Evolutionary conservation across 2,888 invertebrate genomes (phyloP), one percentile per base, ranked within the genome.

Genomic region (Chesias legatella): DNA sequence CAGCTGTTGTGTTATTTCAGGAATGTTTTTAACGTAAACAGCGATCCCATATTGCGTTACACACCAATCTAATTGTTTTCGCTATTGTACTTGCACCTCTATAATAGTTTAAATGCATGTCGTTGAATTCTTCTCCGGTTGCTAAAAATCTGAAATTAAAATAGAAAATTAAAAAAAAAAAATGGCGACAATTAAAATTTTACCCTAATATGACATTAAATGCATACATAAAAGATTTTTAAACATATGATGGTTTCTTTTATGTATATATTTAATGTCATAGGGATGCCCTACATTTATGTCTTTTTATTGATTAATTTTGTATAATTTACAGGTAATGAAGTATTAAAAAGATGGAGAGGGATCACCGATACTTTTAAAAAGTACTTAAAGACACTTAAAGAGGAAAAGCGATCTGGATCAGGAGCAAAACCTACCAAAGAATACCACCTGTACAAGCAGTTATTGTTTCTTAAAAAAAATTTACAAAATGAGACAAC

Each of bases 331-430:
- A 32, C 48, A 51, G 50, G 53, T 51, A 53, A 49, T 51, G 30
- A 23, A 49, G 40, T 52, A 52, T 21, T 48, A 43, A 30, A 56
- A 46, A 56, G 30, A 48, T 53, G 48, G 56, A 53, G 45, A 30
- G 48, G 40, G 47, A 57, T 59, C 29, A 57, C 51, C 30, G 57
- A 57, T 57, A 51, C 38, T 34, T 56, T 53, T 47, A 42, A 47
- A 41, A 60, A 50, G 45, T 57, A 43, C 36, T 33, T 38, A 55
- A 55, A 53, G 45, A 55, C 55, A 55, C 45, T 58, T 32, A 52
- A 58, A 56, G 48, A 51, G 45, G 47, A 42, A 49, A 51, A 29
- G 40, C 38, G 52, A 38, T 58, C 52, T 29, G 55, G 50, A 31
- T 38, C 53, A 46, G 53, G 49, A 49, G 29, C 52, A 17, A 56